Conservation (phyloP, 2,113 vertebrate genomes). For the Rynchops niger region DNA sequence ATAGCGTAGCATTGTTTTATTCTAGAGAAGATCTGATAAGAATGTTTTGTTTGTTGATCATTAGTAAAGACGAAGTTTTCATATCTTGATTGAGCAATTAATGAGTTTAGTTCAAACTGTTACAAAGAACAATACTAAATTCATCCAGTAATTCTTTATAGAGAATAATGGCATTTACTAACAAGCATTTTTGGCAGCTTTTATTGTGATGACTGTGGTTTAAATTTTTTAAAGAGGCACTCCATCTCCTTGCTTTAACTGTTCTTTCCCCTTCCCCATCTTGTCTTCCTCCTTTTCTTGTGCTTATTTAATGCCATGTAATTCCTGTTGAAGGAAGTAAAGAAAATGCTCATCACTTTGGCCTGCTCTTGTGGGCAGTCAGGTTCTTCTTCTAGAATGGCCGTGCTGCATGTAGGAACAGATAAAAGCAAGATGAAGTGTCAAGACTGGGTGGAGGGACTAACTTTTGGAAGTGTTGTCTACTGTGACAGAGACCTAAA, state of each 20-base stretch:
- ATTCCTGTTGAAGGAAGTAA: background rate
- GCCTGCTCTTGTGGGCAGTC: background rate
- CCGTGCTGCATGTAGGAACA: background rate
- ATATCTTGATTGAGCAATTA: background rate
- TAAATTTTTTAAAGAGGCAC: background rate
- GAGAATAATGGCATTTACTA: background rate
- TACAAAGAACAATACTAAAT: background rate
- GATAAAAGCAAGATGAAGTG: background rate
- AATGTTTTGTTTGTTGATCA: background rate
- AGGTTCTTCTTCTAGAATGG: background rate
- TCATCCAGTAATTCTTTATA: background rate
- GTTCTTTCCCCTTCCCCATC: background rate
- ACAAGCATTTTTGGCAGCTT: background rate
- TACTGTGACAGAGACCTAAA: background rate
- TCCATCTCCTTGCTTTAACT: background rate
- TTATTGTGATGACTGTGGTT: background rate
- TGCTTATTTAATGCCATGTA: background rate
- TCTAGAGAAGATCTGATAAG: background rate
- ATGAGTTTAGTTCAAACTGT: background rate
- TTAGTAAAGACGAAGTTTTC: background rate
- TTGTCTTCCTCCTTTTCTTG: background rate
- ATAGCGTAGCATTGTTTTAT: background rate
- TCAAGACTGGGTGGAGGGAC: background rate
- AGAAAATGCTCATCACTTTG: background rate
- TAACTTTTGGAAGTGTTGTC: background rate